These are phyloP conservation scores for Parochlus steinenii DNA, from an alignment of 2,888 invertebrate genomes.

Conservation along the genomic window DNA sequence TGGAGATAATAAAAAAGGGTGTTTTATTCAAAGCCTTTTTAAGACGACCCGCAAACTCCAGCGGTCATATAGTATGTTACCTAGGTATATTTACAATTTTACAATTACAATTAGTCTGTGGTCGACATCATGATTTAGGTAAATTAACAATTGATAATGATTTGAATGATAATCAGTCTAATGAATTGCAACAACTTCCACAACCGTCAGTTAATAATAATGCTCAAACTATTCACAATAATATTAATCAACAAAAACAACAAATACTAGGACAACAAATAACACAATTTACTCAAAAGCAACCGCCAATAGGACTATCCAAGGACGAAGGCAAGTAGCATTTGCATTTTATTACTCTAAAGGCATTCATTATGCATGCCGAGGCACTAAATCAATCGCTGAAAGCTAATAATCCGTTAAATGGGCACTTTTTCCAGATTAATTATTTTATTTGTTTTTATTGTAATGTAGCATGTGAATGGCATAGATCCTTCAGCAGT, in stretches of 20 bases:
- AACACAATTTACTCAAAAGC: too few relatives aligned
- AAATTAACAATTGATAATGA: slow-evolving; percentile 7
- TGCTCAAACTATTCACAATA: slow-evolving; percentile 11
- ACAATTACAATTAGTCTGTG: slow-evolving; percentile 12
- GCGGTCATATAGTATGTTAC: slow-evolving; percentile 9
- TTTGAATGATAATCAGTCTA: slow-evolving; percentile 7
- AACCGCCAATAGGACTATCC: slow-evolving; percentile 5
- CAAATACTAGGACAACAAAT: slow-evolving; percentile 11
- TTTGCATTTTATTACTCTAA: too few relatives aligned
- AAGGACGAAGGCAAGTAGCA: slow-evolving; percentile 11
- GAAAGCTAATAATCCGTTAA: too few relatives aligned
- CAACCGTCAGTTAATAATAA: too few relatives aligned
- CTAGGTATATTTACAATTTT: slow-evolving; percentile 13
- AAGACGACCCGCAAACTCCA: slow-evolving; percentile 11
- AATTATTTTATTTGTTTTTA: too few relatives aligned
- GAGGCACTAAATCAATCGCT: too few relatives aligned
- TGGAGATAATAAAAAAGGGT: slow-evolving; percentile 13
- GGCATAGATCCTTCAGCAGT: too few relatives aligned
- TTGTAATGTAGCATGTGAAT: too few relatives aligned
- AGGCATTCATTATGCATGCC: too few relatives aligned
- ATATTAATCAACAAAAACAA: slow-evolving; percentile 3
- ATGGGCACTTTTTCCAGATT: too few relatives aligned
- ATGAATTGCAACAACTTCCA: slow-evolving; percentile 3
- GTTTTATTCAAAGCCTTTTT: slow-evolving; percentile 11
- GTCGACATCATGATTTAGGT: slow-evolving; percentile 12